Conservation (phyloP, 2,113 vertebrate genomes). For the Dipodomys merriami region DNA sequence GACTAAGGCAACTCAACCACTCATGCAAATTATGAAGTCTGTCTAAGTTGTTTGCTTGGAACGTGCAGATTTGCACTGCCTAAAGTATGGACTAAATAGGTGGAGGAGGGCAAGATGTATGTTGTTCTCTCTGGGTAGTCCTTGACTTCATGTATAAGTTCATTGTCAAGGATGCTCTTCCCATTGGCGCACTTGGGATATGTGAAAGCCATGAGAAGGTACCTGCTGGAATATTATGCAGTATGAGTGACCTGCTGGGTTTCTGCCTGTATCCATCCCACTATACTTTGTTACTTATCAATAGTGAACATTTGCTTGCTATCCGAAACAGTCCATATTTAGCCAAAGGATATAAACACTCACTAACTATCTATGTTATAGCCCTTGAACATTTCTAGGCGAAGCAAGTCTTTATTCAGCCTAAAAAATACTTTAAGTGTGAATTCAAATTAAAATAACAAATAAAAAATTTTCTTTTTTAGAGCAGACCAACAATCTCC, state of each 20-base stretch:
- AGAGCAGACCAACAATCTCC: conserved; percentile 21
- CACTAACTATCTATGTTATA: background rate
- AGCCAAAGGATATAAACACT: conserved; percentile 17
- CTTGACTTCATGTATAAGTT: background rate
- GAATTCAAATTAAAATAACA: conserved; percentile 73
- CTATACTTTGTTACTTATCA: background rate
- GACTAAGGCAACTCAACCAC: background rate
- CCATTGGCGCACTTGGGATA: background rate
- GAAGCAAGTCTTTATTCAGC: conserved; percentile 56
- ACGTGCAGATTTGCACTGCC: background rate
- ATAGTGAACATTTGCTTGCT: conserved; percentile 42
- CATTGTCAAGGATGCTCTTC: background rate
- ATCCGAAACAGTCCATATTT: conserved; percentile 8
- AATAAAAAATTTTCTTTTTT: background rate
- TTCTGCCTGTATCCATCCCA: background rate
- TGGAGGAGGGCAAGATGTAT: background rate
- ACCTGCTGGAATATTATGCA: background rate
- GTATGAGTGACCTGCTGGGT: background rate
- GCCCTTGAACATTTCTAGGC: conserved; percentile 40
- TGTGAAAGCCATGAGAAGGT: background rate
- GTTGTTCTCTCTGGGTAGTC: background rate
- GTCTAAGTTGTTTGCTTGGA: background rate
- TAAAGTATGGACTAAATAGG: background rate
- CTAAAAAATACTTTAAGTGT: conserved; percentile 34
- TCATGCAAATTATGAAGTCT: background rate